Evolutionary conservation across 2,797 vertebrate species (phyloP).

Genomic region (Ataeniobius toweri): DNA sequence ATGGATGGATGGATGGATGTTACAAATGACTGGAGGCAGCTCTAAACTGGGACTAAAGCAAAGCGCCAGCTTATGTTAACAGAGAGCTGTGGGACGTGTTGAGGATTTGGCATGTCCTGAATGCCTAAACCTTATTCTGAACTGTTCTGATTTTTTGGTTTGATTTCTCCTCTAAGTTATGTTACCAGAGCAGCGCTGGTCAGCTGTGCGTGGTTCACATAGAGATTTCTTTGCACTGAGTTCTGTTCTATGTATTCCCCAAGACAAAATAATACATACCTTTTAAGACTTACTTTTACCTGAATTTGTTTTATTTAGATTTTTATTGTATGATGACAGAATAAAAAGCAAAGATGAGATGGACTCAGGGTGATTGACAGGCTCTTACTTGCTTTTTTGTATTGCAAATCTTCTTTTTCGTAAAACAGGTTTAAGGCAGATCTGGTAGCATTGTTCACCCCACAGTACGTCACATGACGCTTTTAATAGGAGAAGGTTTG

Average conservation of each 20-base stretch:
- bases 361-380: slow-evolving; percentile 64
- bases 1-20: slow-evolving; percentile 6
- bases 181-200: slow-evolving; percentile 77
- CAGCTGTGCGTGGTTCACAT: slow-evolving; percentile 75
- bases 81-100: slow-evolving; percentile 24
- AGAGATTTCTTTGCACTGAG: slow-evolving; percentile 75
- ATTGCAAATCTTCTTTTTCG: slow-evolving; percentile 25
- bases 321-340: slow-evolving; percentile 37
- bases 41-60: slow-evolving; percentile 30
- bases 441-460: slow-evolving; percentile 48
- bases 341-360: slow-evolving; percentile 21
- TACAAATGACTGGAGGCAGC: slow-evolving; percentile 37
- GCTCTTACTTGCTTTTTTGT: slow-evolving; percentile 47
- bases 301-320: slow-evolving; percentile 9
- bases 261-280: slow-evolving; percentile 30
- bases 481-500: slow-evolving; percentile 35
- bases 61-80: slow-evolving; percentile 20
- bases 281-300: slow-evolving; percentile 32
- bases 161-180: slow-evolving; percentile 69
- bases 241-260: slow-evolving; percentile 59
- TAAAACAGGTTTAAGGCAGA: slow-evolving; percentile 48
- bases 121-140: slow-evolving; percentile 34
- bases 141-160: slow-evolving; percentile 46
- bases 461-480: slow-evolving; percentile 42
- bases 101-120: slow-evolving; percentile 30